phyloP scores from a whole-genome alignment of 2,888 invertebrate genomes.

The Adelognathus sp. region DNA sequence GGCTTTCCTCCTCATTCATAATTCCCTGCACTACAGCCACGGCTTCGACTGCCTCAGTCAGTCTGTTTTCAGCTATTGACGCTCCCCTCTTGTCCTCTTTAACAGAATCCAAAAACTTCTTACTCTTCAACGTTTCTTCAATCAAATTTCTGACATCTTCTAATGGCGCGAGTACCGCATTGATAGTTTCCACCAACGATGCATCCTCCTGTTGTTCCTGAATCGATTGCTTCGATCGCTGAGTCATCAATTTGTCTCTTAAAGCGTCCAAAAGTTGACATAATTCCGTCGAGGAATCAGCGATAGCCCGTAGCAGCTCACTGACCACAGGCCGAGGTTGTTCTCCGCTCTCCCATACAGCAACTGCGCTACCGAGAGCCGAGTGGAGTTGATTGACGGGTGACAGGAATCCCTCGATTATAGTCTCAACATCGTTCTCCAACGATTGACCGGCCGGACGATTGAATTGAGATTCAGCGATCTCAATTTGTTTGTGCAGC shows the following conservation, averaged over 20 bases:
- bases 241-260: slow-evolving; percentile 67
- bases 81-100: background rate
- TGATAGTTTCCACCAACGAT: slow-evolving; percentile 75
- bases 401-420: slow-evolving; percentile 77
- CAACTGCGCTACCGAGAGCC: slow-evolving; percentile 66
- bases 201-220: slow-evolving; percentile 66
- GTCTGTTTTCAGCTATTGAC: background rate
- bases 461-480: slow-evolving; percentile 70
- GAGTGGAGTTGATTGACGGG: slow-evolving; percentile 73
- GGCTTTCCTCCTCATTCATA: slow-evolving; percentile 22
- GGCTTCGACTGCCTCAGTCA: slow-evolving; percentile 66
- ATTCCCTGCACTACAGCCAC: slow-evolving; percentile 57
- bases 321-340: slow-evolving; percentile 46
- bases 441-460: slow-evolving; percentile 68
- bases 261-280: slow-evolving; percentile 67
- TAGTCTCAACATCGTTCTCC: slow-evolving; percentile 74
- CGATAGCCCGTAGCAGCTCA: slow-evolving; percentile 66
- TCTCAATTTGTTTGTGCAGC: slow-evolving; percentile 73
- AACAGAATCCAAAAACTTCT: slow-evolving; percentile 17
- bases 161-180: slow-evolving; percentile 71
- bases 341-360: slow-evolving; percentile 59
- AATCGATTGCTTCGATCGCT: slow-evolving; percentile 58
- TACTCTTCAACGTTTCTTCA: slow-evolving; percentile 30
- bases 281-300: slow-evolving; percentile 68
- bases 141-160: slow-evolving; percentile 70